Base-by-base conservation (phyloP, 2,113 vertebrate genomes). In the Epinephelus fuscoguttatus region DNA sequence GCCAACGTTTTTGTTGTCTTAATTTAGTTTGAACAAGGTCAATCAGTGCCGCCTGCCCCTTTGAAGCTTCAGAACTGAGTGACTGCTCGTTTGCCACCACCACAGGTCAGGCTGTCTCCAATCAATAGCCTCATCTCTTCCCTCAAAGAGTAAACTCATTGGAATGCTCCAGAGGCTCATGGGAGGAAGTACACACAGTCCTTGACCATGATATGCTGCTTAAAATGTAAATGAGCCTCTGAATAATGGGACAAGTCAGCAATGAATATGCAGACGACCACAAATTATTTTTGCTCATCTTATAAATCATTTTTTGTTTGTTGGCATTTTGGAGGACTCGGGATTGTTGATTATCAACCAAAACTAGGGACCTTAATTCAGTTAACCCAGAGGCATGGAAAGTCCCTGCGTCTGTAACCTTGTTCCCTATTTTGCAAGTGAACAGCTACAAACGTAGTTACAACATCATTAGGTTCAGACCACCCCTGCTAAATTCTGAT, bases 161-260 rank as follows among this genome's bases (percentile, higher is more conserved):
- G 88, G 88, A 89, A 93, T 93, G 91, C 91, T 89, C 84, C 81
- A 70, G 84, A 80, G 76, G 85, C 84, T 70, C 30, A 56, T n/a
- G 45, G 56, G 70, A 86, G 88, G 82, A 89, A 77, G 91, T 78
- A 92, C 91, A 89, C 86, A 86, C 82, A 91, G 93, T 92, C 91
- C 91, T 94, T 92, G 91, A 92, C 93, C 92, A 90, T 92, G 81
- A 90, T 90, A 86, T 59, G 85, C 89, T 87, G 84, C 90, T 92
- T 92, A 89, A 93, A 92, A 93, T 93, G 91, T 81, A 92, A 93
- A 94, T 91, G 85, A 89, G 85, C 60, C 77, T 67, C 75, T 87
- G 85, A 86, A 90, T 92, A 93, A 91, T 88, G 78, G 82, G 87
- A 89, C 79, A 91, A 91, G 87, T 91, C 89, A 86, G 90, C 90